Evolutionary conservation across 64 coral and sea anemone genomes (phyloP).

Genomic region (Dendrophyllia cribrosa): DNA sequence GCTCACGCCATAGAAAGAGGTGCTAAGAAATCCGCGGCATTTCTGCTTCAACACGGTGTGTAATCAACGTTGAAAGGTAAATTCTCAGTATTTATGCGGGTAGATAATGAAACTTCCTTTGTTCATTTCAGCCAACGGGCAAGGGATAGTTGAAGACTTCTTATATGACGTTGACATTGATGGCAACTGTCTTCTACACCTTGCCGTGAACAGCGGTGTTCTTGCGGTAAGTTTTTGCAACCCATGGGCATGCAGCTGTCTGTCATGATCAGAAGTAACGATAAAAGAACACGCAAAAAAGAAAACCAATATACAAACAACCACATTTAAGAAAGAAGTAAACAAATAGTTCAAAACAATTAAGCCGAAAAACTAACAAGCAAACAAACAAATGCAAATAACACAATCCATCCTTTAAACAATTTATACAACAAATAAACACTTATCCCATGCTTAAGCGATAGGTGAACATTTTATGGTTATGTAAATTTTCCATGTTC

Average conservation of each 20-base stretch:
- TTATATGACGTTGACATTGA: slow-evolving; percentile 40
- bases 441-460: too few relatives aligned
- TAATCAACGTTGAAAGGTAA: neutral
- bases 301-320: too few relatives aligned
- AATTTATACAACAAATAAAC: too few relatives aligned
- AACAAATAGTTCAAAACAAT: too few relatives aligned
- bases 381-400: too few relatives aligned
- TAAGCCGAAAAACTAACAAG: too few relatives aligned
- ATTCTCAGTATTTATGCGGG: too few relatives aligned
- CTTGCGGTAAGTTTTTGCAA: slow-evolving; percentile 20
- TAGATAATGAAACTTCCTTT: neutral
- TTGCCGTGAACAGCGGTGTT: slow-evolving; percentile 56
- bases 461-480: too few relatives aligned
- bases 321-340: too few relatives aligned
- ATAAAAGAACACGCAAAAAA: neutral
- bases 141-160: slow-evolving; percentile 19
- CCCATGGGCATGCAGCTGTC: neutral
- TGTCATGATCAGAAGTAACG: neutral
- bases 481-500: too few relatives aligned
- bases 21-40: slow-evolving; percentile 19
- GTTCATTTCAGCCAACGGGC: neutral
- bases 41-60: slow-evolving; percentile 4
- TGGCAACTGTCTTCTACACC: slow-evolving; percentile 37
- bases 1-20: slow-evolving; percentile 38
- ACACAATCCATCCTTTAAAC: too few relatives aligned